Base-by-base conservation (phyloP, 1,140 invertebrate genomes). In the Paraescarpia echinospica region DNA sequence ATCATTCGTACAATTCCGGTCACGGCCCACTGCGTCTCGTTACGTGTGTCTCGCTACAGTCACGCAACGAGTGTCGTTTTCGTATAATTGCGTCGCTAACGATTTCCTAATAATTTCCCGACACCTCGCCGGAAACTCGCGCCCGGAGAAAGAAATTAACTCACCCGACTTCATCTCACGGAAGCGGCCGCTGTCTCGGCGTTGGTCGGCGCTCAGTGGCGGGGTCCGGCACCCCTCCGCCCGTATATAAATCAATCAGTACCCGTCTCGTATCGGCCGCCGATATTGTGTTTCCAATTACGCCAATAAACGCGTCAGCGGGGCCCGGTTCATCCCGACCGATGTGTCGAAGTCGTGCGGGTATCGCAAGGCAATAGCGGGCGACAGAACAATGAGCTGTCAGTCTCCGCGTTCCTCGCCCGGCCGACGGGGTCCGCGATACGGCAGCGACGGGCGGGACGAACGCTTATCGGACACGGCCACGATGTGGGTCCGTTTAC, bases 251-350 rank as follows among this genome's bases (percentile, higher is more conserved):
- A 77, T 77, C 59, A 77, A 77, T 77, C 59, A 77, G 59, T 18
- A 31, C 59, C 27, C 59, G 59, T 0, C 59, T 27, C 12, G 12
- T 77, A 77, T 77, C 59, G 59, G 59, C 27, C 59, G 59, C 22
- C 59, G 59, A 77, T 77, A 77, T 77, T 77, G 8, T 0, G 12
- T 77, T 77, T 77, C 59, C 59, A 77, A 77, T 77, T 77, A 77
- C 59, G 59, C 59, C 59, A 77, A 77, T 77, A 77, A 77, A 77
- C 59, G 59, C 59, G 59, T 77, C 59, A 77, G 59, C 59, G 59
- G 18, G 27, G 18, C 59, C 59, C 59, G 59, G 27, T 2, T n/a
- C 59, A 0, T 77, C 59, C 18, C 27, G n/a, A n/a, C n/a, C n/a
- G n/a, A n/a, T n/a, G n/a, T n/a, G n/a, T n/a, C 59, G 59, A 27